Evolutionary conservation across 2,888 invertebrate genomes (phyloP).

Genomic region (Dryococelus australis): DNA sequence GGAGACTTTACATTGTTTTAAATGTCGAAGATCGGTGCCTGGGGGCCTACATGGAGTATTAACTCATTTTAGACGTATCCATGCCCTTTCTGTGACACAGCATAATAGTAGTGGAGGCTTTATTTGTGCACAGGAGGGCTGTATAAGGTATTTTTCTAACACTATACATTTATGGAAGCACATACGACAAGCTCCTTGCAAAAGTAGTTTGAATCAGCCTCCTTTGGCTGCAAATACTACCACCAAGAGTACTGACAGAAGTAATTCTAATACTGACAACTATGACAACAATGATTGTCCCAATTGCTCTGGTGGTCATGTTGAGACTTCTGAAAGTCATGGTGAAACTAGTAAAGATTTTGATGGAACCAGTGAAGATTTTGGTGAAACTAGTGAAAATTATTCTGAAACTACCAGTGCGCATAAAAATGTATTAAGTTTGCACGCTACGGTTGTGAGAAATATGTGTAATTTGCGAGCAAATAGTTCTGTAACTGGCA

Average conservation of each 20-base stretch:
- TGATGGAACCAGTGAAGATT: no score
- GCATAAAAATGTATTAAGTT: not conserved
- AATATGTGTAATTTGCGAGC: conserved; percentile 25
- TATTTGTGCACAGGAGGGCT: not conserved
- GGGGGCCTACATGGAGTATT: not conserved
- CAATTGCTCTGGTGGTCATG: not conserved
- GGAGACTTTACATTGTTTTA: not conserved
- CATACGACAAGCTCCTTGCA: not conserved
- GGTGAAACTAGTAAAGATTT: no score
- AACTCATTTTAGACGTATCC: not conserved
- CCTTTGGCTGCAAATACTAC: not conserved
- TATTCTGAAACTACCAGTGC: not conserved
- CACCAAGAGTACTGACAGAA: not conserved
- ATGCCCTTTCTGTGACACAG: not conserved
- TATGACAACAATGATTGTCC: not conserved
- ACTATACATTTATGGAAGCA: not conserved
- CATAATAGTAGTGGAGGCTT: not conserved
- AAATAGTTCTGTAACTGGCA: conserved; percentile 20
- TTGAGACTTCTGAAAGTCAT: no score
- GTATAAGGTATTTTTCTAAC: not conserved
- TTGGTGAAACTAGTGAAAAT: not conserved
- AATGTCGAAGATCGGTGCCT: not conserved
- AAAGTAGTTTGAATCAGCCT: not conserved
- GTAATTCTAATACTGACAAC: not conserved
- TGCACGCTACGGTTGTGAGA: not conserved